Percentiles rank a stretch among this genome's conserved stretches.
Evolutionary conservation across 1,140 invertebrate genomes (phyloP).

Genomic region (Diprion similis): DNA sequence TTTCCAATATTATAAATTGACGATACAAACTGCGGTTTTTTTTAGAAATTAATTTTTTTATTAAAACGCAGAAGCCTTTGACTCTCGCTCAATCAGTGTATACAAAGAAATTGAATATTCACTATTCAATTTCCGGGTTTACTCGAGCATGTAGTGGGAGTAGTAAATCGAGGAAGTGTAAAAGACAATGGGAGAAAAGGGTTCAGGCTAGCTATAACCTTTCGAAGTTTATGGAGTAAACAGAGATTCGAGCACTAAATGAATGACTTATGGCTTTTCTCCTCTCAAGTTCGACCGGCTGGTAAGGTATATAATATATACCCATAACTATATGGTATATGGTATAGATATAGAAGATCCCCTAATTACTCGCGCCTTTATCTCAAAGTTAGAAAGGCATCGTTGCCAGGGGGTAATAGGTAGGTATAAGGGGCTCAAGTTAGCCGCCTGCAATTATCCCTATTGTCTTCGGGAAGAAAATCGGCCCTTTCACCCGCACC

Average conservation of each 20-base stretch:
- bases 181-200: too few species aligned
- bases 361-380: neutral
- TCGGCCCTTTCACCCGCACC: neutral
- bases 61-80: too few species aligned
- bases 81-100: too few species aligned
- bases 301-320: neutral
- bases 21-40: too few species aligned
- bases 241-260: neutral
- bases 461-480: slow-evolving; percentile 2
- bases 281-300: neutral
- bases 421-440: neutral
- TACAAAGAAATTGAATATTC: too few species aligned
- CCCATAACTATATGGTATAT: neutral
- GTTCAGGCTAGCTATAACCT: neutral
- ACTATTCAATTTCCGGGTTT: too few species aligned
- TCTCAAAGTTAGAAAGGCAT: neutral
- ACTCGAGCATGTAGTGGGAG: too few species aligned
- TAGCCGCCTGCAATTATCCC: neutral
- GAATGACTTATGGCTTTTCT: neutral
- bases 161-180: too few species aligned
- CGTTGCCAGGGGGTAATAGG: too few species aligned
- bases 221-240: neutral
- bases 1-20: too few species aligned
- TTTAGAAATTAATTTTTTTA: too few species aligned
- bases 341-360: neutral